Base-by-base conservation (phyloP, 2,113 vertebrate genomes). In the Channa maculata region DNA sequence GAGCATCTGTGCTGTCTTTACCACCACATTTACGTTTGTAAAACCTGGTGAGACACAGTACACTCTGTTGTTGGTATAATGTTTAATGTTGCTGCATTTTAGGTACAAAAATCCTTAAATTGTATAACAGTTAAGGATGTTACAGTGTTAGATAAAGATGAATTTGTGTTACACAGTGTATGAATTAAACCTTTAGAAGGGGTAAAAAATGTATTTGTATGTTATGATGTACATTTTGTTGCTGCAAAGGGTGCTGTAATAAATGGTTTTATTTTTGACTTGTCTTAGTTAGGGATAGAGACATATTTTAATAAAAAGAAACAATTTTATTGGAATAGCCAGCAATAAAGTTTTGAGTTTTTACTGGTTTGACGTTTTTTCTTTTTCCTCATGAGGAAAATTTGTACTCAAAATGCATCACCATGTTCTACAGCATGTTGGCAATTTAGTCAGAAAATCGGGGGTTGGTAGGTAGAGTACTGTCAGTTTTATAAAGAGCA, bases 1-100 rank as follows among this genome's bases (percentile, higher is more conserved):
- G 88, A 13, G 94, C 92, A 5, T 79, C 71, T 67, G 8, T 94
- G 61, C 71, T 94, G 46, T 13, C 8, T 43, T 69, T 95, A 71
- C 93, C 93, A 8, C 2, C 51, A 43, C 87, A 91, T 65, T 67
- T 92, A 2, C 75, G 92, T 45, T 3, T 80, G 43, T 93, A 64
- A 83, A 0, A 71, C 2, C 4, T 43, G 2, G 5, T 37, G 45
- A 15, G 0, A 41, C 9, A 8, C 9, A 50, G 1, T 24, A 24
- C 24, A 24, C 24, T 24, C 24, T 24, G 24, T n/a, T n/a, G n/a
- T n/a, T n/a, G n/a, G n/a, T n/a, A n/a, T n/a, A 34, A 45, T 5
- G 5, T 48, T 49, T 36, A 8, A 11, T 33, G 6, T 13, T 38
- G 44, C 53, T 48, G 10, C 39, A 69, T 49, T 58, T 39, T 0